Percentiles rank a stretch among this genome's conserved stretches.
phyloP scores from a whole-genome alignment of 2,888 invertebrate species.

The Trichogramma dendrolimi region DNA sequence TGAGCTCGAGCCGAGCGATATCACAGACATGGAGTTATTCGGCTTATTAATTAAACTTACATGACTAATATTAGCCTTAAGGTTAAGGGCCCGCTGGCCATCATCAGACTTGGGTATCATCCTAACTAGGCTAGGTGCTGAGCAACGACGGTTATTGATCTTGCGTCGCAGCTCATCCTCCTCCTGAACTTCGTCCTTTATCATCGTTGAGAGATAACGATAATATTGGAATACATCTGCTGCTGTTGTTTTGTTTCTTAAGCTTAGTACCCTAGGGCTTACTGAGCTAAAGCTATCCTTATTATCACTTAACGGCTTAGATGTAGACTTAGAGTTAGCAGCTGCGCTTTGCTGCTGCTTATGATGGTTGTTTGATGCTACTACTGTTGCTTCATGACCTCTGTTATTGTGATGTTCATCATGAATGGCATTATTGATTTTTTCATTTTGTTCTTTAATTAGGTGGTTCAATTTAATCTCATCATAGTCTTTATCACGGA shows the following conservation, averaged over 20 bases:
- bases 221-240: neutral
- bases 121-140: slow-evolving; percentile 53
- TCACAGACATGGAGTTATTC: slow-evolving; percentile 52
- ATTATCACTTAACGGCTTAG: slow-evolving; percentile 54
- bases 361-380: neutral
- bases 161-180: neutral
- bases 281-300: slow-evolving; percentile 52
- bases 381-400: slow-evolving; percentile 2
- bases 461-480: no score
- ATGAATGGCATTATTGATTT: no score
- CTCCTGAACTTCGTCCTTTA: slow-evolving; percentile 10
- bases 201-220: neutral
- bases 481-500: no score
- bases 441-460: no score
- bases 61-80: slow-evolving; percentile 51
- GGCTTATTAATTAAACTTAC: slow-evolving; percentile 46
- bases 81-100: slow-evolving; percentile 50
- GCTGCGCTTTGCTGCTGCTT: slow-evolving; percentile 39
- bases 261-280: slow-evolving; percentile 52
- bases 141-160: slow-evolving; percentile 7
- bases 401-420: slow-evolving; percentile 47
- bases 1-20: slow-evolving; percentile 52
- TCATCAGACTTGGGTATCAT: slow-evolving; percentile 52
- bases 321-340: slow-evolving; percentile 53
- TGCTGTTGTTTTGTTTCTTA: slow-evolving; percentile 35